These are phyloP conservation scores for Lepidothrix coronata DNA, from an alignment of 2,113 vertebrate genomes.

Conservation along the genomic window DNA sequence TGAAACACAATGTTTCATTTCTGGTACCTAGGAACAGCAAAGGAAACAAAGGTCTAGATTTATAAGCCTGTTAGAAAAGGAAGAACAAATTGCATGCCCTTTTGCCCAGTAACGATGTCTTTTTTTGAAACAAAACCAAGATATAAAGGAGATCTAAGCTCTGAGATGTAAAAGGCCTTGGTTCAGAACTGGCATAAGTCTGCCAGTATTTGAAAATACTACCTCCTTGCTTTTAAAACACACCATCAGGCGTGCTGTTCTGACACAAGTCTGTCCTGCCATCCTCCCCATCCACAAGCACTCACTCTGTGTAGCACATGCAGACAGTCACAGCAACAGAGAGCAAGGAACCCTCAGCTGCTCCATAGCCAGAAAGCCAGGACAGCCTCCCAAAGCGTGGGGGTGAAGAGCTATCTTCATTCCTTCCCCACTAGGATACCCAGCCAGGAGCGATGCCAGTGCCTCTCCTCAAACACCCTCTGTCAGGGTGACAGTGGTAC, in stretches of 20 bases:
- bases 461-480: neutral
- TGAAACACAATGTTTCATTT: neutral
- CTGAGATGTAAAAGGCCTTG: neutral
- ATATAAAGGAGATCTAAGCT: neutral
- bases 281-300: fast-evolving
- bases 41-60: neutral
- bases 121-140: neutral
- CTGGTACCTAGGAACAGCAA: neutral
- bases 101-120: neutral
- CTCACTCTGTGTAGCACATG: neutral
- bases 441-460: neutral
- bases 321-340: neutral
- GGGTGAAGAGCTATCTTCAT: neutral
- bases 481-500: fast-evolving
- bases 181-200: neutral
- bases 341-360: neutral
- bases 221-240: neutral
- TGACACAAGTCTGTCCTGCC: neutral
- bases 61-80: neutral
- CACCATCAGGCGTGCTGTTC: neutral
- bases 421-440: neutral
- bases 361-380: neutral
- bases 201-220: neutral
- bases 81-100: neutral
- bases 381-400: neutral